Evolutionary conservation across 2,797 vertebrate genomes (phyloP).

Genomic region (Sorex maritimensis): DNA sequence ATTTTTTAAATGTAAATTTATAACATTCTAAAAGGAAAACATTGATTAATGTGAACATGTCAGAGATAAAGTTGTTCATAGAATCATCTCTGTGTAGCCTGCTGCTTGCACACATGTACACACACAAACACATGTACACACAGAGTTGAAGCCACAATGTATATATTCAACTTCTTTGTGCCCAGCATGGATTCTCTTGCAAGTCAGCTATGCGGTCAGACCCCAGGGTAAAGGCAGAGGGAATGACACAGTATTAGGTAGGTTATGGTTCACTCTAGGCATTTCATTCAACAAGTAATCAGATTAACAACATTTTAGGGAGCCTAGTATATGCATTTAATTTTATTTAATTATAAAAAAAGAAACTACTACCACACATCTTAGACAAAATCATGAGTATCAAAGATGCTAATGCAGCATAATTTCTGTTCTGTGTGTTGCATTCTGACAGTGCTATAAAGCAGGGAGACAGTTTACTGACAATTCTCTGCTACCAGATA

Average conservation of each 20-base stretch:
- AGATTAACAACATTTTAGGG: constrained; percentile 72
- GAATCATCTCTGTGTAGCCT: background rate
- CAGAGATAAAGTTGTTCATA: constrained; percentile 48
- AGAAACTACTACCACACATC: constrained; percentile 50
- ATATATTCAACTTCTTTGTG: background rate
- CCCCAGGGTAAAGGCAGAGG: background rate
- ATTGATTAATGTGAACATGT: constrained; percentile 15
- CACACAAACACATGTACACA: background rate
- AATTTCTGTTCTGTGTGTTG: constrained; percentile 72
- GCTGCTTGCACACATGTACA: background rate
- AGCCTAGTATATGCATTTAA: constrained; percentile 53
- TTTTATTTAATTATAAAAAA: constrained; percentile 52
- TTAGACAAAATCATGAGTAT: constrained; percentile 39
- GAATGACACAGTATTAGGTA: background rate
- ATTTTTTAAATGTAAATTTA: constrained; percentile 65
- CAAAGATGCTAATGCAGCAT: constrained; percentile 65
- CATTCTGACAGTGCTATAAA: constrained; percentile 82
- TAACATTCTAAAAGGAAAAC: constrained; percentile 54
- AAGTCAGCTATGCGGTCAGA: constrained; percentile 3
- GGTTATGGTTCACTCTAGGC: constrained; percentile 5
- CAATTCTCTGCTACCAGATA: constrained; percentile 82
- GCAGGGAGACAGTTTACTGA: constrained; percentile 85
- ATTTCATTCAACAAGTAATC: constrained; percentile 67
- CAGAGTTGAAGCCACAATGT: background rate
- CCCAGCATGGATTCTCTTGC: background rate